phyloP scores from a whole-genome alignment of 2,888 invertebrate species.

The Creontiades dilutus region DNA sequence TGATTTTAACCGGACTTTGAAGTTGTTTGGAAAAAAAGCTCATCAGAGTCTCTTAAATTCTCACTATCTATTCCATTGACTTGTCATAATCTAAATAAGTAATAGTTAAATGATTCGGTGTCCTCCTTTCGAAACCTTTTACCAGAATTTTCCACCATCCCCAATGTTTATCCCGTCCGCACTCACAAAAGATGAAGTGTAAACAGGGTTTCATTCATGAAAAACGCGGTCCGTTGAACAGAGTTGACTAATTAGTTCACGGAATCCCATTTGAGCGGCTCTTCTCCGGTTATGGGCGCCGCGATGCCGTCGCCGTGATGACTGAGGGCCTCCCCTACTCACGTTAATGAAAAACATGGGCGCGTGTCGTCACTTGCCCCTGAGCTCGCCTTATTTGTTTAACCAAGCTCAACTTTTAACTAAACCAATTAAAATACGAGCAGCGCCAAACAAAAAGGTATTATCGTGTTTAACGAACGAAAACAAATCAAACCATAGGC shows the following conservation, averaged over 20 bases:
- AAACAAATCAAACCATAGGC: too few relatives aligned
- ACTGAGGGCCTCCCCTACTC: neutral
- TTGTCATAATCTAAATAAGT: too few relatives aligned
- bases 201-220: neutral
- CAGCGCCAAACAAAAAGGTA: too few relatives aligned
- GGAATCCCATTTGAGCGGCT: conserved; percentile 23
- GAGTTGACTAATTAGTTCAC: conserved; percentile 12
- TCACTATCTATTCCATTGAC: too few relatives aligned
- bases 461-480: too few relatives aligned
- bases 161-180: too few relatives aligned
- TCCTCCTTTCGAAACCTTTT: too few relatives aligned
- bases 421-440: neutral
- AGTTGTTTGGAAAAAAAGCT: too few relatives aligned
- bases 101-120: too few relatives aligned
- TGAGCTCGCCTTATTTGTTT: neutral
- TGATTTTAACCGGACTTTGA: too few relatives aligned
- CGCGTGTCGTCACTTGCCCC: conserved; percentile 21
- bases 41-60: too few relatives aligned
- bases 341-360: conserved; percentile 34
- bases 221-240: conserved; percentile 1
- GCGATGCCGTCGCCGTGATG: conserved; percentile 6
- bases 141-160: too few relatives aligned
- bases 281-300: conserved; percentile 17
- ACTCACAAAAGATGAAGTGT: neutral
- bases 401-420: neutral